Percentiles rank a stretch among this genome's conserved stretches.
phyloP scores from a whole-genome alignment of 2,113 vertebrate genomes.

The Sturnus vulgaris region DNA sequence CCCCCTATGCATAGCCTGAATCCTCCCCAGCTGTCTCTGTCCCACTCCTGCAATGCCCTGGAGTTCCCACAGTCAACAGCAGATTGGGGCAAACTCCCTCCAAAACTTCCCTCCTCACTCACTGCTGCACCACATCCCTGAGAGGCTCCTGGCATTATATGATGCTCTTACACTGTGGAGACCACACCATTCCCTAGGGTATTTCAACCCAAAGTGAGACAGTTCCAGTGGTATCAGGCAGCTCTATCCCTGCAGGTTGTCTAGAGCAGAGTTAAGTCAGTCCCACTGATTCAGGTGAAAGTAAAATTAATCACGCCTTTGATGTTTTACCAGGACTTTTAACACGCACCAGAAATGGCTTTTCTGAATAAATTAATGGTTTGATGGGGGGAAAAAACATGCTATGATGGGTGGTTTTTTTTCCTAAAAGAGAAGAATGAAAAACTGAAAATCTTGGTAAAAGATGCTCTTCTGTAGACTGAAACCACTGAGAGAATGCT shows the following conservation, averaged over 20 bases:
- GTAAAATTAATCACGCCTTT: neutral
- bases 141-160: accelerated
- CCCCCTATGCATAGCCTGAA: neutral
- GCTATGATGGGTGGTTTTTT: neutral
- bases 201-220: neutral
- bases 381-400: accelerated
- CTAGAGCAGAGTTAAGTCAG: neutral
- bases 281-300: neutral
- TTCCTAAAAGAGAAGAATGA: neutral
- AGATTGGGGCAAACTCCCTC: neutral
- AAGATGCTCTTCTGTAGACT: neutral
- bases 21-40: accelerated
- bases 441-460: neutral
- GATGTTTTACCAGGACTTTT: neutral
- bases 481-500: neutral
- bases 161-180: neutral
- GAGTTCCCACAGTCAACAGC: neutral
- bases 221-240: no score
- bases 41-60: accelerated
- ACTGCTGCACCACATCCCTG: neutral
- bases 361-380: neutral
- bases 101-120: neutral
- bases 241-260: neutral
- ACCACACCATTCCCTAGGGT: neutral
- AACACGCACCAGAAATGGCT: neutral